Percentiles rank a stretch among this genome's conserved stretches.
Evolutionary conservation across 2,797 vertebrate genomes (phyloP).

Genomic region (Pterois miles): DNA sequence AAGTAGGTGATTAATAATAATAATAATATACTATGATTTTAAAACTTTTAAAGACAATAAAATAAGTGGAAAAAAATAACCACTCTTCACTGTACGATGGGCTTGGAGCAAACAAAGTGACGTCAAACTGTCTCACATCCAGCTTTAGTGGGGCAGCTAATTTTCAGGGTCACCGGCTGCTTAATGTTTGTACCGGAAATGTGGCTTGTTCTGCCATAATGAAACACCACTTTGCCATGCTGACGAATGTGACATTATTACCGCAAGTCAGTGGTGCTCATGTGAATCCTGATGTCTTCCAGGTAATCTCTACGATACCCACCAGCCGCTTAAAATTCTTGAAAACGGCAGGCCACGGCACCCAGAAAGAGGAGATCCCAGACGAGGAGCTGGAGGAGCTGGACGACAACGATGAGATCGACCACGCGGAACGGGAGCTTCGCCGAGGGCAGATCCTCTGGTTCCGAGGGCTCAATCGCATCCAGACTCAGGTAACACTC

Average conservation of each 20-base stretch:
- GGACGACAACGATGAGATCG: constrained; percentile 97
- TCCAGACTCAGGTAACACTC: constrained; percentile 97
- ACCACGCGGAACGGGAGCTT: constrained; percentile 97
- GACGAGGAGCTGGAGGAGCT: constrained; percentile 96
- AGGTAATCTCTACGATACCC: constrained; percentile 97
- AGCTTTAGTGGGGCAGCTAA: constrained; percentile 5
- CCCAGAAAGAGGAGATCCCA: constrained; percentile 97
- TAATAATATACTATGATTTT: too few species aligned
- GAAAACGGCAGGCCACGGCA: constrained; percentile 97
- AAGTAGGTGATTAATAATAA: too few species aligned
- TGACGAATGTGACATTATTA: not conserved
- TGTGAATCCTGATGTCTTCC: constrained; percentile 17
- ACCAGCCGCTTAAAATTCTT: constrained; percentile 98
- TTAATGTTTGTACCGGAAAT: constrained; percentile 7
- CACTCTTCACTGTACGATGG: not conserved
- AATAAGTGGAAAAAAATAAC: too few species aligned
- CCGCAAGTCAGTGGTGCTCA: constrained; percentile 3
- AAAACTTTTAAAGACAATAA: too few species aligned
- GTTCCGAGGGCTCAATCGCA: constrained; percentile 99
- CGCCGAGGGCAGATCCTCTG: constrained; percentile 98
- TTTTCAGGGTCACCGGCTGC: constrained; percentile 24
- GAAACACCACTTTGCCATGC: not conserved
- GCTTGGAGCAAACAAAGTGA: not conserved
- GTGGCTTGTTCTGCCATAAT: not conserved
- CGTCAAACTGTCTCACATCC: not conserved